phyloP scores from a whole-genome alignment of 2,888 invertebrate species.

The Rotaria sp. region DNA sequence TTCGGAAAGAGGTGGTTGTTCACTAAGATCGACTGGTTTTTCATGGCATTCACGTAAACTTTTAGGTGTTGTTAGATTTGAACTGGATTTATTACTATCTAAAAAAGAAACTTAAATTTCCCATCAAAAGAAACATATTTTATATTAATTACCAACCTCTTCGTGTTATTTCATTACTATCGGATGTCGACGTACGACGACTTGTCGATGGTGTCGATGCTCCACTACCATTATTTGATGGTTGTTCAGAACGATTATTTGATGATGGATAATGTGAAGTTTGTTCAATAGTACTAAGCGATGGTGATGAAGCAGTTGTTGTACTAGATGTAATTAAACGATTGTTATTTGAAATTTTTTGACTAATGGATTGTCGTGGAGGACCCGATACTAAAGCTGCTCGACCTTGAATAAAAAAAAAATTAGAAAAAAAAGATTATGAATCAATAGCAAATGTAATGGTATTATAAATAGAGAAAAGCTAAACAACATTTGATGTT shows the following conservation, averaged over 20 bases:
- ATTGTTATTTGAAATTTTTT: background rate
- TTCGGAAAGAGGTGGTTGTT: background rate
- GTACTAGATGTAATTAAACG: slow-evolving; percentile 3
- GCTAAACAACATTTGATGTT: background rate
- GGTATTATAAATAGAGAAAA: background rate
- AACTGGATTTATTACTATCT: background rate
- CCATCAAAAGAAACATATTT: background rate
- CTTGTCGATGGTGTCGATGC: background rate
- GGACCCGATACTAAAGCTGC: slow-evolving; percentile 2
- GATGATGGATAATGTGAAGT: background rate
- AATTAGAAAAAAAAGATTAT: too few species aligned
- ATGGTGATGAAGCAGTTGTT: background rate
- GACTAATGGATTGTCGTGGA: background rate
- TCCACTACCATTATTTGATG: background rate
- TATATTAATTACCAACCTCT: background rate
- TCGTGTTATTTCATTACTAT: background rate
- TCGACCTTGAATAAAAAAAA: background rate
- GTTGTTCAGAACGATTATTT: background rate
- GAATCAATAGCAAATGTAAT: background rate
- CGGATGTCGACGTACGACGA: background rate
- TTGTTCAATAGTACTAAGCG: background rate
- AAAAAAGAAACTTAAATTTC: background rate
- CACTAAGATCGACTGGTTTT: background rate
- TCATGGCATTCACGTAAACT: slow-evolving; percentile 2
- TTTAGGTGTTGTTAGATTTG: background rate